These are phyloP conservation scores for Eustalomyia histrio DNA, from an alignment of 2,888 invertebrate genomes.

Conservation along the genomic window DNA sequence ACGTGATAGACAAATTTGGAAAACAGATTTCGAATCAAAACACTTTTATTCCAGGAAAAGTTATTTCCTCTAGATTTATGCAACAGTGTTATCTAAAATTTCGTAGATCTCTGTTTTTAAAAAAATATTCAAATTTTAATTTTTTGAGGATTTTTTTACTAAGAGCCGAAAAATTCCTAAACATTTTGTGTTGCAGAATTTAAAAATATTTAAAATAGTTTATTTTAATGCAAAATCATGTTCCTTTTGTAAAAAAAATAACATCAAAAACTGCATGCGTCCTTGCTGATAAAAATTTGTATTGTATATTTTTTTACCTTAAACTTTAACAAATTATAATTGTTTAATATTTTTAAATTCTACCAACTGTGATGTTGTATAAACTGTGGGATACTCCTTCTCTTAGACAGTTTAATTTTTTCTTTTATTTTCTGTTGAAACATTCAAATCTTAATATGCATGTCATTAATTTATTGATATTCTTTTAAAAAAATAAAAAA, in stretches of 20 bases:
- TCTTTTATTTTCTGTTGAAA: constrained; percentile 2
- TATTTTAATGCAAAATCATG: background rate
- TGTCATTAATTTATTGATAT: constrained; percentile 52
- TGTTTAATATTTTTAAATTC: constrained; percentile 20
- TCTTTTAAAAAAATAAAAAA: constrained; percentile 5
- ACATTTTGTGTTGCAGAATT: too few species aligned
- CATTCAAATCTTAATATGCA: background rate
- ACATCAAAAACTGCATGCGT: background rate
- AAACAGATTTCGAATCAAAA: too few species aligned
- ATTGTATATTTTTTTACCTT: background rate
- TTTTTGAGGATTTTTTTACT: too few species aligned
- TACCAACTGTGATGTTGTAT: constrained; percentile 35
- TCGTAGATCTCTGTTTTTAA: too few species aligned
- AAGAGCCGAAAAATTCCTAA: too few species aligned
- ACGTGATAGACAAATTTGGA: too few species aligned
- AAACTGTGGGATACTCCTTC: constrained; percentile 42
- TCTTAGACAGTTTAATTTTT: background rate
- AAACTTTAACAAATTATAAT: constrained; percentile 22
- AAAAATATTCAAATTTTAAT: too few species aligned
- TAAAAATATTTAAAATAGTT: background rate
- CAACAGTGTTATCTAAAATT: too few species aligned
- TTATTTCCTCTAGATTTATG: too few species aligned
- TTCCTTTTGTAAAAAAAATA: background rate
- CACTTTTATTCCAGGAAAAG: too few species aligned
- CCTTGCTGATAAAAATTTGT: background rate